These are phyloP conservation scores for Bugulina stolonifera DNA, from an alignment of 2,888 invertebrate genomes.

Conservation along the genomic window DNA sequence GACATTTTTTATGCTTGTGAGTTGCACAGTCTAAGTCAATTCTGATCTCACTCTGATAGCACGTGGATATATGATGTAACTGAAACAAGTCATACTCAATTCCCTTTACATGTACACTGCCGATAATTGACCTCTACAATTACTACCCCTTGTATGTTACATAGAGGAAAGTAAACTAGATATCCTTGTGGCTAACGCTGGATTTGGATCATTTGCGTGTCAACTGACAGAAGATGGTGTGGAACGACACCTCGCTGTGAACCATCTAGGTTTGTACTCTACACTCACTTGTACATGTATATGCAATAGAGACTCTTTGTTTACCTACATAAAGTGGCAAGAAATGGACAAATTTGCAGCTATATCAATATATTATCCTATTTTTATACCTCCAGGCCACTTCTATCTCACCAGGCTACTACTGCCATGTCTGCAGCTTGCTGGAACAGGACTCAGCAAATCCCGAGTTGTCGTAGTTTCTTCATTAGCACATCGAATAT, in stretches of 20 bases:
- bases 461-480: not conserved
- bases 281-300: no score
- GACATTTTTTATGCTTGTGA: no score
- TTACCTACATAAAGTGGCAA: no score
- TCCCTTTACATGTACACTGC: no score
- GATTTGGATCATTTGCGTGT: not conserved
- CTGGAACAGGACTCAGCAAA: not conserved
- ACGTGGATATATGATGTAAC: no score
- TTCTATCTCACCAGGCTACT: not conserved
- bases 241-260: not conserved
- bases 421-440: not conserved
- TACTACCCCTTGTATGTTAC: not conserved
- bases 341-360: no score
- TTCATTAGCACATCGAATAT: not conserved
- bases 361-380: no score
- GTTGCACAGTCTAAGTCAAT: no score
- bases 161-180: slow-evolving; percentile 9
- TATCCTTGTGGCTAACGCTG: not conserved
- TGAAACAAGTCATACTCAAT: no score
- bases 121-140: no score
- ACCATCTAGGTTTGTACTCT: not conserved
- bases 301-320: no score
- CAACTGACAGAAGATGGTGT: slow-evolving; percentile 11
- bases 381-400: not conserved
- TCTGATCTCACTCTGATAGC: no score